Conservation (phyloP, 2,797 vertebrate genomes). For the Sebastes trivittatus region DNA sequence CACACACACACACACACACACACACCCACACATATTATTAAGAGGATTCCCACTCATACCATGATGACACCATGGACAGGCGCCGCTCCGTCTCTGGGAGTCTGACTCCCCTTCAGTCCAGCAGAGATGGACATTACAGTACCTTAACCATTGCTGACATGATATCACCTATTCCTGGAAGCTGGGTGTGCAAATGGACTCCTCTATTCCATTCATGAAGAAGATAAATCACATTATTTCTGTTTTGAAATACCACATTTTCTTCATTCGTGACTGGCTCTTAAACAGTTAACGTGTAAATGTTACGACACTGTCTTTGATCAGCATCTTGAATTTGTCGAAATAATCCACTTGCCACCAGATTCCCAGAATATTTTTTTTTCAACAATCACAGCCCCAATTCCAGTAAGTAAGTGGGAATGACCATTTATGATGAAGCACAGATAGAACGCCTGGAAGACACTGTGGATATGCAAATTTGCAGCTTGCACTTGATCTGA, state of each 20-base stretch:
- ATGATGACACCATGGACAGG: conserved; percentile 73
- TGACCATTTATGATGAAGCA: conserved; percentile 24
- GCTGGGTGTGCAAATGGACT: conserved; percentile 43
- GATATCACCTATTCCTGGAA: conserved; percentile 73
- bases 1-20: conserved; percentile 1
- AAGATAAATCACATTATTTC: conserved; percentile 51
- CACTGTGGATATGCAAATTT: neutral
- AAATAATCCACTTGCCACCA: conserved; percentile 35
- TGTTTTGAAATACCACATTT: conserved; percentile 32
- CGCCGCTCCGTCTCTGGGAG: conserved; percentile 70
- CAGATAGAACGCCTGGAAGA: conserved; percentile 1
- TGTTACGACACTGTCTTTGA: conserved; percentile 20
- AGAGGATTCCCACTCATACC: conserved; percentile 73
- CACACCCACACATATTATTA: conserved; percentile 25
- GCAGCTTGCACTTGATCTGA: neutral
- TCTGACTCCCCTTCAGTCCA: conserved; percentile 56
- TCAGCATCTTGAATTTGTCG: conserved; percentile 37
- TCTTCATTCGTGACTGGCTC: conserved; percentile 19
- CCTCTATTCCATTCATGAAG: neutral
- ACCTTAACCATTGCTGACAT: conserved; percentile 31
- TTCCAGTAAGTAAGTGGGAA: conserved; percentile 66
- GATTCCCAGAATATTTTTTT: conserved; percentile 59
- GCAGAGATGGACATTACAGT: conserved; percentile 65
- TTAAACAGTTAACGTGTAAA: conserved; percentile 9
- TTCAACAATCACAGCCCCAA: neutral